Evolutionary conservation across 1,140 invertebrate genomes (phyloP).

Genomic region (Drosophila nasuta): DNA sequence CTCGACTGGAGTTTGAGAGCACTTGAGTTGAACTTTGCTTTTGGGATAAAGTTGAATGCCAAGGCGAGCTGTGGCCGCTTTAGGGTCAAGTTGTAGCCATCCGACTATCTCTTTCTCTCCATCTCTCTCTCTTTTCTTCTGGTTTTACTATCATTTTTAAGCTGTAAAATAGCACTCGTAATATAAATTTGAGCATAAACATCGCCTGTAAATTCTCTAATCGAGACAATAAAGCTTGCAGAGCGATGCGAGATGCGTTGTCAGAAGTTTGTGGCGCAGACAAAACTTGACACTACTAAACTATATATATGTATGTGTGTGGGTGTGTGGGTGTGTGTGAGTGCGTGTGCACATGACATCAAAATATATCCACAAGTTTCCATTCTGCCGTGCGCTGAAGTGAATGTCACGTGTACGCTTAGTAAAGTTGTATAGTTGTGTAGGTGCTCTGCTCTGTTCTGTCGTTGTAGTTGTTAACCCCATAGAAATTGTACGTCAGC

Average conservation of each 20-base stretch:
- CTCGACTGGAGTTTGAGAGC: conserved; percentile 1
- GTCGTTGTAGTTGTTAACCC: conserved; percentile 10
- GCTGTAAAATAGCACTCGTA: not conserved
- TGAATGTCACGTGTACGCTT: not conserved
- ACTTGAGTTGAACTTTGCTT: not conserved
- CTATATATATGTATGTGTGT: not conserved
- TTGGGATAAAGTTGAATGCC: conserved; percentile 3
- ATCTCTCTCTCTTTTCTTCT: not conserved
- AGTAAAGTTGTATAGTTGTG: not conserved
- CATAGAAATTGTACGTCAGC: conserved; percentile 20
- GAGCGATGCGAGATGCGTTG: not conserved
- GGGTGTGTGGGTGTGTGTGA: not conserved
- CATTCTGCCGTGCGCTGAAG: not conserved
- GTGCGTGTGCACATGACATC: conserved; percentile 15
- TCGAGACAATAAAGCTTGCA: conserved; percentile 9
- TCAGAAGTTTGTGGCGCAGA: conserved; percentile 8
- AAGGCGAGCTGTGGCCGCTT: not conserved
- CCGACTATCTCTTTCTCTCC: not conserved
- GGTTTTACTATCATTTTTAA: not conserved
- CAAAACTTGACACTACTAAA: conserved; percentile 11
- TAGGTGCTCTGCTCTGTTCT: not conserved
- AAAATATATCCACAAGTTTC: conserved; percentile 17
- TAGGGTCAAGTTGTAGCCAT: not conserved
- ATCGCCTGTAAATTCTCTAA: not conserved
- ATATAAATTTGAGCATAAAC: not conserved